Base-by-base conservation (phyloP, 2,113 vertebrate species). In the Dromaius novaehollandiae region DNA sequence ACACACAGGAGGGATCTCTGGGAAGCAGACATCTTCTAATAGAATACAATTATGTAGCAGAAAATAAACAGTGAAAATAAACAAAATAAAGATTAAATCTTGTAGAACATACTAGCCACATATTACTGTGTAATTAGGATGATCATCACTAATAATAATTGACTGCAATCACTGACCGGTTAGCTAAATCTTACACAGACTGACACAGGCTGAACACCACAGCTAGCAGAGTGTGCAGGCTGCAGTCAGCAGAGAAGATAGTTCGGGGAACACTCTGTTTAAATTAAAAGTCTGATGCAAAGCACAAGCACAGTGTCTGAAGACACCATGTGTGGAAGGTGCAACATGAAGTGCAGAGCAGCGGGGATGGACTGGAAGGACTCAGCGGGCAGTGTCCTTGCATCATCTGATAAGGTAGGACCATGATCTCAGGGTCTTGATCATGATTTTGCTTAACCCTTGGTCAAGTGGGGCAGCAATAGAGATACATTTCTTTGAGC, bases 121-220 rank as follows among this genome's bases (percentile, higher is more conserved):
- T 81, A 61, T 10, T 48, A 60, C 8, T 40, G 38, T 81, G 30
- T 25, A 87, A 96, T 94, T 78, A 74, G 34, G 44, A 48, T 7
- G 6, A 81, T 93, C 38, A 75, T 8, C 11, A 87, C 34, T n/a
- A 76, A 76, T 64, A 88, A 94, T 79, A 94, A 55, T 22, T 90
- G 61, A 9, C 53, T 80, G 83, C 55, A 73, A 34, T 68, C 77
- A 70, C 60, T 94, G 44, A 76, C 46, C 21, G 7, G 40, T 75
- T 26, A 84, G 15, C 18, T 68, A 83, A 90, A n/a, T 48, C 22
- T 86, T 68, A 44, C 11, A 32, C 5, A 76, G 68, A 38, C 73
- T 79, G 71, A 34, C 38, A 71, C 3, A 48, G 50, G 50, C 20
- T 93, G 70, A 89, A 26, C 22, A 84, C 34, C 68, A 92, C 66